Conservation (phyloP, 1,140 invertebrate species). For the Ostrea edulis region DNA sequence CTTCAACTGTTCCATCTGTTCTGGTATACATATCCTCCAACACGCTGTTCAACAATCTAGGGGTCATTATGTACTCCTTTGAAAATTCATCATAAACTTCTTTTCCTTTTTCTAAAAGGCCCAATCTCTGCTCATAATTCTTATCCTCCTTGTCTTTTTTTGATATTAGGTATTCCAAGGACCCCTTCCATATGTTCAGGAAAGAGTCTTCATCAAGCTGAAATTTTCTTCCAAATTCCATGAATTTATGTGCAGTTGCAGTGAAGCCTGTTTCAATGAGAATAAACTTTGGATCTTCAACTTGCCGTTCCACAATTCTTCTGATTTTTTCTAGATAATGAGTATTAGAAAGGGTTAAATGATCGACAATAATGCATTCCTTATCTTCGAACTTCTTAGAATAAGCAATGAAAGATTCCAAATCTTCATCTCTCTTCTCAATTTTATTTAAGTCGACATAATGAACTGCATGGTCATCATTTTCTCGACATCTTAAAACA, state of each 20-base stretch:
- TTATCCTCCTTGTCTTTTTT: background rate
- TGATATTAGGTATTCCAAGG: background rate
- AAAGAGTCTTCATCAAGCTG: slow-evolving; percentile 36
- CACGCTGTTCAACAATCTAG: background rate
- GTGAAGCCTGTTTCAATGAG: slow-evolving; percentile 42
- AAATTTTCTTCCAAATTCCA: background rate
- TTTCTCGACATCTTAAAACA: slow-evolving; percentile 26
- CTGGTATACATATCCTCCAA: slow-evolving; percentile 8
- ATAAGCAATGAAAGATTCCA: slow-evolving; percentile 11
- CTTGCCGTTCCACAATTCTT: background rate
- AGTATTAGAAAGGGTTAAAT: background rate
- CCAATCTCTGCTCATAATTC: background rate
- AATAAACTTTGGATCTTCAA: slow-evolving; percentile 5
- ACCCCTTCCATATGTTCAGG: background rate
- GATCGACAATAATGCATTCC: slow-evolving; percentile 32
- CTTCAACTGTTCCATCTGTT: background rate
- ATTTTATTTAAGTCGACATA: slow-evolving; percentile 32
- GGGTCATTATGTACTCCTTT: slow-evolving; percentile 25
- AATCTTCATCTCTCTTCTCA: slow-evolving; percentile 19
- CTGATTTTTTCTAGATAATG: slow-evolving; percentile 12
- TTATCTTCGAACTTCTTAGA: background rate
- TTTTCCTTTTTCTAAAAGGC: background rate
- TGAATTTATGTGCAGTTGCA: slow-evolving; percentile 32
- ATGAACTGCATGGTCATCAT: slow-evolving; percentile 10
- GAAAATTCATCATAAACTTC: slow-evolving; percentile 39